Percentiles rank a stretch among this genome's conserved stretches.
Evolutionary conservation across 1,140 invertebrate genomes (phyloP).

Genomic region (Temnothorax curvispinosus): DNA sequence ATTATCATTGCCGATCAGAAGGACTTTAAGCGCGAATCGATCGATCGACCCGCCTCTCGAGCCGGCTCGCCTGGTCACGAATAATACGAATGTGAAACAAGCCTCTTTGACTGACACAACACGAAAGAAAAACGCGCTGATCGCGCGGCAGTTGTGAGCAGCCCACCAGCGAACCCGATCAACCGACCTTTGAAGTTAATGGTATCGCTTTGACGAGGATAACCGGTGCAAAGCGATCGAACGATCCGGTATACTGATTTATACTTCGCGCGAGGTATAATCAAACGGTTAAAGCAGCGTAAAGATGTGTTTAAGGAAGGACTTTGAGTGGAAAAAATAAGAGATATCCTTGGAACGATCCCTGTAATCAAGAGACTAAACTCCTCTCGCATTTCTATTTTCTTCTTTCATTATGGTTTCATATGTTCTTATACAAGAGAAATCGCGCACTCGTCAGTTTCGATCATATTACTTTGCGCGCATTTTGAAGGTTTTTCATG

Average conservation of each 20-base stretch:
- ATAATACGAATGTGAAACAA: neutral
- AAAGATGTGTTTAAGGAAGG: neutral
- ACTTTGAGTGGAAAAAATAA: neutral
- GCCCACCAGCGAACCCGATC: neutral
- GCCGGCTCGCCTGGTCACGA: neutral
- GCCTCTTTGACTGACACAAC: neutral
- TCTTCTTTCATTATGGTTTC: neutral
- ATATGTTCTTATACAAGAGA: neutral
- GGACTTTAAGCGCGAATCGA: neutral
- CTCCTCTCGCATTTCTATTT: neutral
- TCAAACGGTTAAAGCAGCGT: neutral
- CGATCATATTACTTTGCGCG: neutral
- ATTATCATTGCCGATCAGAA: neutral
- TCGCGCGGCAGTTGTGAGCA: neutral
- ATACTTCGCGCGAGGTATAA: neutral
- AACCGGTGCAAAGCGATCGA: neutral
- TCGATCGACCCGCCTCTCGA: neutral
- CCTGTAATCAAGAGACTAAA: neutral
- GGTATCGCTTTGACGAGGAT: constrained; percentile 3
- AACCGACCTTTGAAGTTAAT: neutral
- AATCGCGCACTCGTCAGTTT: neutral
- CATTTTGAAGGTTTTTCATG: neutral
- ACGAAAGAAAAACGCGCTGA: neutral
- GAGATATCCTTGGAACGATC: neutral
- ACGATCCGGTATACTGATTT: neutral